Conservation (phyloP, 2,888 invertebrate species). For the Atrina japonica region DNA sequence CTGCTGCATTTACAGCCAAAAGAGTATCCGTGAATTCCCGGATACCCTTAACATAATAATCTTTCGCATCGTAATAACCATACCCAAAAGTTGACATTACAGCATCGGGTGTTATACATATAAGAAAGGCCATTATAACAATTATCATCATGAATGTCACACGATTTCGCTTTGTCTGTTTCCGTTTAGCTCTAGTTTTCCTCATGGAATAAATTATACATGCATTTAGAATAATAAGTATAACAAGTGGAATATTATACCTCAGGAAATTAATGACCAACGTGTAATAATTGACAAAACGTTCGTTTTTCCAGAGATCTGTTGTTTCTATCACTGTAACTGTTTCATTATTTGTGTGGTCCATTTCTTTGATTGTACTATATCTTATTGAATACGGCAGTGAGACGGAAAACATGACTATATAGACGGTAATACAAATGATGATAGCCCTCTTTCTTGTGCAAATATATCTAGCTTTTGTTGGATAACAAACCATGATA, state of each 20-base stretch:
- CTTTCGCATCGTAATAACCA: slow-evolving; percentile 71
- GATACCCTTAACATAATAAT: slow-evolving; percentile 67
- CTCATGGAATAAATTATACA: slow-evolving; percentile 66
- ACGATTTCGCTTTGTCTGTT: slow-evolving; percentile 53
- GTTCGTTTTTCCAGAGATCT: slow-evolving; percentile 55
- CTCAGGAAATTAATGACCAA: slow-evolving; percentile 67
- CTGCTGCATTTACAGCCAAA: slow-evolving; percentile 71
- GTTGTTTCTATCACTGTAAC: slow-evolving; percentile 52
- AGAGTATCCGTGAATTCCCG: slow-evolving; percentile 74
- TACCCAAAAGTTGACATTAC: slow-evolving; percentile 73
- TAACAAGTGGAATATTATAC: slow-evolving; percentile 67
- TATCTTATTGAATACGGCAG: slow-evolving; percentile 68
- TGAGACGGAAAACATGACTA: slow-evolving; percentile 62
- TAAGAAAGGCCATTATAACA: slow-evolving; percentile 74
- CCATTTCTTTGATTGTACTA: slow-evolving; percentile 45
- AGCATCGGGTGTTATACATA: slow-evolving; percentile 75
- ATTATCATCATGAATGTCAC: slow-evolving; percentile 75
- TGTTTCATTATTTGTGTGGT: slow-evolving; percentile 45
- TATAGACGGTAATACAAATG: slow-evolving; percentile 54
- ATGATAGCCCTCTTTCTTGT: slow-evolving; percentile 67
- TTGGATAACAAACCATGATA: slow-evolving; percentile 76
- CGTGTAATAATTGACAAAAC: slow-evolving; percentile 57
- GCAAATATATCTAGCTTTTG: slow-evolving; percentile 64
- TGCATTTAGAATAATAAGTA: slow-evolving; percentile 64
- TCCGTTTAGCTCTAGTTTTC: slow-evolving; percentile 54